Evolutionary conservation across 2,113 vertebrate species (phyloP).

Genomic region (Thermophis baileyi): DNA sequence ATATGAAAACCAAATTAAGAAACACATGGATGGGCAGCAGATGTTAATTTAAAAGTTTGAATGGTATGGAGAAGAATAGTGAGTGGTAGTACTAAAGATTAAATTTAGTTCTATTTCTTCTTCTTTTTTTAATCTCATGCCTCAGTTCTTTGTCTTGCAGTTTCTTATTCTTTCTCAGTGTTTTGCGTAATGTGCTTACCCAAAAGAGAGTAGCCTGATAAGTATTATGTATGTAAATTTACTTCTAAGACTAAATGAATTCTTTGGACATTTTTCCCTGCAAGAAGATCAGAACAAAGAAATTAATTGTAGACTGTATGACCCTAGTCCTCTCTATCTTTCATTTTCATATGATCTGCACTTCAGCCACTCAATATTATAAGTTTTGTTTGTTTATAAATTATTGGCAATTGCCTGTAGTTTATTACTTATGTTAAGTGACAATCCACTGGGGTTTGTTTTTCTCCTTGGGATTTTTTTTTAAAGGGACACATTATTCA

Average conservation of each 20-base stretch:
- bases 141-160: background rate
- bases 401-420: background rate
- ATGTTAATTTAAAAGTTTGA: background rate
- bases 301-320: background rate
- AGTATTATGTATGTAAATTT: background rate
- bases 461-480: background rate
- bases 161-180: background rate
- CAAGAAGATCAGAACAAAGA: background rate
- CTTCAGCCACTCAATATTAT: background rate
- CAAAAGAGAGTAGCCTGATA: background rate
- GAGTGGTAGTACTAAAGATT: background rate
- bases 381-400: background rate
- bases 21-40: background rate
- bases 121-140: background rate
- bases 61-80: background rate
- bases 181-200: background rate
- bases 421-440: background rate
- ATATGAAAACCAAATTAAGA: background rate
- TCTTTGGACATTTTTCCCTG: background rate
- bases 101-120: background rate
- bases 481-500: background rate
- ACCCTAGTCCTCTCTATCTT: background rate
- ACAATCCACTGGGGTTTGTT: background rate
- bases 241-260: background rate
- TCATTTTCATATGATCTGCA: background rate